phyloP scores from a whole-genome alignment of 2,888 invertebrate species.

The Cephus runcator region DNA sequence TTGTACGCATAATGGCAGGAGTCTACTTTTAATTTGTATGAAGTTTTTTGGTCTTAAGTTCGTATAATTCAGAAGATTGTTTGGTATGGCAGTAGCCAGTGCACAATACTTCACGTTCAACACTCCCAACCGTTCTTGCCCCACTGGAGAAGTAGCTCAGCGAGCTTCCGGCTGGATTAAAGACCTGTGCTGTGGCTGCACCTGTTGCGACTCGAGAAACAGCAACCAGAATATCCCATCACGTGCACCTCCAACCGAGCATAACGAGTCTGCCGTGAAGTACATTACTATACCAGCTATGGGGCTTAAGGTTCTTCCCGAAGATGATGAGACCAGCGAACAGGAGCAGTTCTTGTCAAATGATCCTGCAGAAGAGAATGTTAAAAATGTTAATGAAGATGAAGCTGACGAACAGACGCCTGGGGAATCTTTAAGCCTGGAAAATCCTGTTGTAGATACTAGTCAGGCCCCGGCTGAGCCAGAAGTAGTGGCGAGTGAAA shows the following conservation, averaged over 20 bases:
- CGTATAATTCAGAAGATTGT: background rate
- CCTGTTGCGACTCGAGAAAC: background rate
- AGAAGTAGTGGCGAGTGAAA: too few species aligned
- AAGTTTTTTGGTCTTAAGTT: background rate
- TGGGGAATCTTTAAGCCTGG: too few species aligned
- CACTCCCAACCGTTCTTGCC: slow-evolving; percentile 27
- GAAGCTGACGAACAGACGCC: too few species aligned
- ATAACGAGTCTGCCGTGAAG: background rate
- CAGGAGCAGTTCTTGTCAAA: background rate
- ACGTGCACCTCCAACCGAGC: background rate
- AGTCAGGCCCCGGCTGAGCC: too few species aligned
- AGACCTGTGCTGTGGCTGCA: slow-evolving; percentile 38
- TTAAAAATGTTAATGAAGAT: too few species aligned
- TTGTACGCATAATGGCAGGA: background rate
- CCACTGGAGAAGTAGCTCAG: slow-evolving; percentile 28
- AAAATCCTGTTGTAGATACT: too few species aligned
- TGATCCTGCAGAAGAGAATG: too few species aligned
- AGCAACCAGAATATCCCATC: background rate
- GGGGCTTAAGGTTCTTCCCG: background rate
- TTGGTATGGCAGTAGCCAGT: background rate
- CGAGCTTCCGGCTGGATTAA: slow-evolving; percentile 29
- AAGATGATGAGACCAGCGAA: background rate
- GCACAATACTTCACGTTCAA: slow-evolving; percentile 40
- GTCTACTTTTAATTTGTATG: too few species aligned
- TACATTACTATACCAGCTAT: background rate